phyloP scores from a whole-genome alignment of 2,113 vertebrate genomes.

The Strigops habroptila region DNA sequence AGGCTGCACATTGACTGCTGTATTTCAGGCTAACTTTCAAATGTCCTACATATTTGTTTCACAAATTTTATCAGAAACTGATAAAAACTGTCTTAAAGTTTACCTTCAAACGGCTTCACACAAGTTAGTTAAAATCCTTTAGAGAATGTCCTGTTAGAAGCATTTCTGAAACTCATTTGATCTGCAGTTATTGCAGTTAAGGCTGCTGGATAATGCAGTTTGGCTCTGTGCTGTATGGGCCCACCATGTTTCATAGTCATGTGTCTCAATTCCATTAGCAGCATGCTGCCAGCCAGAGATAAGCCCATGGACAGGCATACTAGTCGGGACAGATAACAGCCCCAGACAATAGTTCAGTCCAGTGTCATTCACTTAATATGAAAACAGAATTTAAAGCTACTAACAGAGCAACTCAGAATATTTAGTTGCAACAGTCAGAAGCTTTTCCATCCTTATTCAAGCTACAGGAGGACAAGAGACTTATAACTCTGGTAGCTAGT shows the following conservation, averaged over 20 bases:
- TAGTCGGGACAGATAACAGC: constrained; percentile 15
- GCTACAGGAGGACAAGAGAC: not conserved
- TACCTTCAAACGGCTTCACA: not conserved
- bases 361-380: not conserved
- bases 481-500: not conserved
- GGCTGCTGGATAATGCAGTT: not conserved
- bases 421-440: not conserved
- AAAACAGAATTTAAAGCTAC: constrained; percentile 1
- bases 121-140: not conserved
- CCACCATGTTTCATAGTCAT: rapidly evolving
- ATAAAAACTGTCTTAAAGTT: not conserved
- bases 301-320: not conserved
- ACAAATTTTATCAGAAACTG: not conserved
- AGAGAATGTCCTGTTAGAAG: not conserved
- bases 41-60: not conserved
- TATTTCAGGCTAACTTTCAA: not conserved
- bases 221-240: not conserved
- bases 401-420: not conserved
- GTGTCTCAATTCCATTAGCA: not conserved
- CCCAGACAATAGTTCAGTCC: not conserved
- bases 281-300: constrained; percentile 1
- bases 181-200: not conserved
- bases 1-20: not conserved
- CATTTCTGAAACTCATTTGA: not conserved
- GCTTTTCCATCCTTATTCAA: not conserved